Evolutionary conservation across 2,113 vertebrate genomes (phyloP), one percentile per base, ranked within the genome.

Genomic region (Climacteris rufus): DNA sequence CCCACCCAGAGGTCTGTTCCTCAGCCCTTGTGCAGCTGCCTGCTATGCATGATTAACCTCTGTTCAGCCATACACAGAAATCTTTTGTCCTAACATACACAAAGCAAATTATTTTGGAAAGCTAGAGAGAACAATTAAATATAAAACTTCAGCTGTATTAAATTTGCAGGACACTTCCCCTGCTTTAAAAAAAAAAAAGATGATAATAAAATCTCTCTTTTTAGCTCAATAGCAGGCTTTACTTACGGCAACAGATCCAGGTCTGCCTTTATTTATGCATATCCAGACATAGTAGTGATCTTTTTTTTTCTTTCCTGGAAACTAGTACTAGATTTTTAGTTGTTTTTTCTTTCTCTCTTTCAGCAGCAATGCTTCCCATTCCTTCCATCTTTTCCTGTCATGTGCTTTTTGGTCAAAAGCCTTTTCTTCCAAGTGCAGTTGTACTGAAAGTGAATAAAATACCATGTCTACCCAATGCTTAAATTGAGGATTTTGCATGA

Each of bases 101-200:
- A 99, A 99, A 99, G 99, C 99, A 99, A 99, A 99, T 99, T 98
- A 98, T 98, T 98, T 99, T 99, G 98, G 99, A 99, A 99, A 99
- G 98, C 97, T 78, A 96, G 97, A 97, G 98, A 98, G 97, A 96
- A 98, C 97, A 98, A 98, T 98, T 97, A 98, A 97, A 98, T 97
- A 98, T 97, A 98, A 98, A 97, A 98, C 95, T 98, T 97, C 98
- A 97, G 97, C 97, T 97, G 97, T 96, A 97, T 97, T 97, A 81
- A 71, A 96, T 97, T 97, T 97, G 93, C 97, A 97, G 94, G 95
- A 97, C 87, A 93, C 72, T 95, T 88, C 40, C 44, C 12, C 50
- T 64, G 39, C 49, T 90, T 93, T 33, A 93, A 84, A 91, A 87
- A 53, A 60, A 65, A 66, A 35, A 82, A 25, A 37, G 4, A 66